Conservation (phyloP, 2,797 vertebrate genomes). For the Malurus leucopterus region DNA sequence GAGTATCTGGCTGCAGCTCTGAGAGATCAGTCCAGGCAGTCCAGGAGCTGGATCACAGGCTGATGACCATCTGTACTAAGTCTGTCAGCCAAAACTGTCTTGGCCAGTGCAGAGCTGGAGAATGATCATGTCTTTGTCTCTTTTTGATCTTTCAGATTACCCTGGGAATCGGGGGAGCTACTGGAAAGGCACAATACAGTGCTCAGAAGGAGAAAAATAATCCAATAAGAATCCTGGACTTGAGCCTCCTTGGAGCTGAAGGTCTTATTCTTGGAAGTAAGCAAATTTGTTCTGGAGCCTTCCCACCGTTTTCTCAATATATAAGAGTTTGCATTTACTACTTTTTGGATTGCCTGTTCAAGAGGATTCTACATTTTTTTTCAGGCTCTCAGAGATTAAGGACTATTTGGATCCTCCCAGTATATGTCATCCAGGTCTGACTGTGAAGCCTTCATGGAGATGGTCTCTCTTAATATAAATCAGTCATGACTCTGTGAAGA, state of each 20-base stretch:
- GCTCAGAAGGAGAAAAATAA: conserved; percentile 14
- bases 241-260: not conserved
- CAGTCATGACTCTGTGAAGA: not conserved
- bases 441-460: not conserved
- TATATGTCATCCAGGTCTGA: not conserved
- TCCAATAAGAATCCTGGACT: not conserved
- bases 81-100: conserved; percentile 37
- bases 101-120: conserved; percentile 19
- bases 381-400: not conserved
- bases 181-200: conserved; percentile 1
- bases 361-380: not conserved
- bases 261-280: not conserved
- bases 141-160: conserved; percentile 51
- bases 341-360: not conserved
- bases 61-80: conserved; percentile 48
- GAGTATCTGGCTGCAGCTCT: conserved; percentile 27
- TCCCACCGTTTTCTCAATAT: not conserved
- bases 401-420: not conserved
- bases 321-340: not conserved
- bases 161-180: not conserved
- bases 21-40: conserved; percentile 32
- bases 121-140: conserved; percentile 47
- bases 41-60: conserved; percentile 45
- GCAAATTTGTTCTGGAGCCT: not conserved
- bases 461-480: not conserved